Base-by-base conservation (phyloP, 1,140 invertebrate species). In the Coelopa frigida region DNA sequence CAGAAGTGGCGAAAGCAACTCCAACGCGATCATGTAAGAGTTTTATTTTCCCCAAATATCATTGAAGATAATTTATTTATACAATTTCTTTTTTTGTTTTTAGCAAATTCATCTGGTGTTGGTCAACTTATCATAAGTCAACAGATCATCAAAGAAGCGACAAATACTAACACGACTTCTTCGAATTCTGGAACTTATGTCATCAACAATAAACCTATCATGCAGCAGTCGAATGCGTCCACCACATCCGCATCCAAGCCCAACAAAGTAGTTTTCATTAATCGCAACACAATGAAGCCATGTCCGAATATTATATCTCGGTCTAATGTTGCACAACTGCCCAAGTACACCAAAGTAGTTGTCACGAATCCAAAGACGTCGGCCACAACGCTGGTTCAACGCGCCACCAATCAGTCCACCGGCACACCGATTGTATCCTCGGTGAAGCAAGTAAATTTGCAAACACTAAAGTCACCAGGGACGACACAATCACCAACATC, bases 91-190 rank as follows among this genome's bases (percentile, higher is more conserved):
- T n/a, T n/a, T n/a, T 46, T 51, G 23, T 3, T 20, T 56, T 50
- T 39, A 21, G 20, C 45, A 12, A 37, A 36, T 17, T 52, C n/a
- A 21, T 24, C 39, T 45, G 32, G 49, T 27, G 44, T 52, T 33
- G 55, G 46, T 2, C 53, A 64, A 27, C 31, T 66, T 4, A 67
- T 66, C 5, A 63, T 66, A 1, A 66, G 58, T 7, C 62, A 67
- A 22, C 63, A 66, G 52, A 60, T 66, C 14, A 59, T 67, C 8
- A 66, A 66, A 42, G 63, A 66, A 20, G 60, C 51, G 3, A 48
- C 41, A 14, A 40, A 24, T 38, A 32, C 27, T 18, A n/a, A 17
- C 3, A 26, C 26, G 21, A 29, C 31, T 42, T 18, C 46, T 36
- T 35, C 41, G 44, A 21, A 23, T 21, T 45, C 50, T 22, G 50